phyloP scores from a whole-genome alignment of 2,888 invertebrate species.

The Meiosimyza platycephala region DNA sequence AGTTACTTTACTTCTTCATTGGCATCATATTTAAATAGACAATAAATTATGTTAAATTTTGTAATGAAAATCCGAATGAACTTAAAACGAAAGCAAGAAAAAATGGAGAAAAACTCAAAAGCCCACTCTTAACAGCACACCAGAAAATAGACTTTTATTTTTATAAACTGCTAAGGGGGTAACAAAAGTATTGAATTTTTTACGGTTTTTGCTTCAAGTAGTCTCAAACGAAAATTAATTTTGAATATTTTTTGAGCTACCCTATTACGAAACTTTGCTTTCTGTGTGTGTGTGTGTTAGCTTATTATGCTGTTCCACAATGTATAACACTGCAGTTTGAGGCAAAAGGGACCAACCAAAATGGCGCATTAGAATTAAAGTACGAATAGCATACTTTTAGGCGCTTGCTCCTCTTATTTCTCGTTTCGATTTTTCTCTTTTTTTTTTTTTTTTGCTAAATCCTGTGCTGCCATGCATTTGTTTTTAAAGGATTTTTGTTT shows the following conservation, averaged over 20 bases:
- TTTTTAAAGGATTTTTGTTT: background rate
- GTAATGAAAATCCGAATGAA: slow-evolving; percentile 36
- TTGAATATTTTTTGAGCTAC: background rate
- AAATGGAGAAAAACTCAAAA: background rate
- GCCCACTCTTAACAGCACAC: background rate
- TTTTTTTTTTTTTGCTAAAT: background rate
- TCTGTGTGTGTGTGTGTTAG: background rate
- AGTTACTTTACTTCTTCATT: background rate
- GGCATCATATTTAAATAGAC: slow-evolving; percentile 37
- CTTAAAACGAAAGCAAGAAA: background rate
- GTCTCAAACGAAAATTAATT: background rate
- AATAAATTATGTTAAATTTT: slow-evolving; percentile 40
- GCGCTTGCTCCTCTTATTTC: background rate
- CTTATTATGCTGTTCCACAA: slow-evolving; percentile 6
- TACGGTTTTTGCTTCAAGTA: background rate
- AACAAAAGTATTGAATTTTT: background rate
- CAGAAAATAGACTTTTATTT: slow-evolving; percentile 2
- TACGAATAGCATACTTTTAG: background rate
- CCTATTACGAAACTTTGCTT: background rate
- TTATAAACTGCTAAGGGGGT: background rate
- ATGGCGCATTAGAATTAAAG: slow-evolving; percentile 21
- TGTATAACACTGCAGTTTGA: background rate
- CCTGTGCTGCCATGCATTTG: background rate
- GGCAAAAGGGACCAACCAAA: slow-evolving; percentile 9
- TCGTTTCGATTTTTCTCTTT: background rate